Percentiles rank a stretch among this genome's conserved stretches.
phyloP scores from a whole-genome alignment of 2,888 invertebrate genomes.

The Pyralis farinalis region DNA sequence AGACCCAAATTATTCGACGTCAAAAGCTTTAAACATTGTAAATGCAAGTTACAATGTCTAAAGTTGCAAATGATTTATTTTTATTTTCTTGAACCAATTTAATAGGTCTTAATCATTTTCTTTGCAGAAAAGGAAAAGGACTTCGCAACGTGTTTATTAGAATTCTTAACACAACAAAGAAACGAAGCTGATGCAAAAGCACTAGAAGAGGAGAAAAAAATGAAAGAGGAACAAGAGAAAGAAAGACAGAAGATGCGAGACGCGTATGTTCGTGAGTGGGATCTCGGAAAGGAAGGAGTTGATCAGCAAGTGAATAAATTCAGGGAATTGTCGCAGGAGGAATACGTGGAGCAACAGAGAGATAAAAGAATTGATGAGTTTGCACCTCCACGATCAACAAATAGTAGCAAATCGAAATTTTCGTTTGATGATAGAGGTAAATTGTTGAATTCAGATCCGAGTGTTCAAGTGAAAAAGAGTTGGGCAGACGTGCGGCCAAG shows the following conservation, averaged over 20 bases:
- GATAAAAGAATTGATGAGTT: constrained; percentile 87
- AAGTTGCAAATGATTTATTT: too few species aligned
- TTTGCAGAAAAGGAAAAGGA: constrained; percentile 62
- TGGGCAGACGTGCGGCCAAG: constrained; percentile 63
- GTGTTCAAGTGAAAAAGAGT: constrained; percentile 30
- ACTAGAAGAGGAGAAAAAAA: constrained; percentile 56
- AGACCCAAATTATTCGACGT: too few species aligned
- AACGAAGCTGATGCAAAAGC: constrained; percentile 67
- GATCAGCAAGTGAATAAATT: constrained; percentile 66
- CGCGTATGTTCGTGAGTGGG: constrained; percentile 85
- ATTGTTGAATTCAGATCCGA: constrained; percentile 25
- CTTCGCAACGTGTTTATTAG: constrained; percentile 57
- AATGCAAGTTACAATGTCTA: too few species aligned
- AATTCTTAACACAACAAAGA: constrained; percentile 71
- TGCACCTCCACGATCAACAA: constrained; percentile 82
- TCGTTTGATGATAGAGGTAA: constrained; percentile 55
- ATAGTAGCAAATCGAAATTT: constrained; percentile 31
- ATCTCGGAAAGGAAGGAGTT: constrained; percentile 85
- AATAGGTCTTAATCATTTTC: too few species aligned
- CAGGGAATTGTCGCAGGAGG: constrained; percentile 86
- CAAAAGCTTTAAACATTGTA: too few species aligned
- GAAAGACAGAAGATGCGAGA: constrained; percentile 74
- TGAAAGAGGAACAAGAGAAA: constrained; percentile 66
- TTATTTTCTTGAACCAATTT: too few species aligned
- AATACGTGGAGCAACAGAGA: constrained; percentile 89